phyloP scores from a whole-genome alignment of 37 sponge, comb jelly and placozoan genomes.

The Bolinopsis microptera region DNA sequence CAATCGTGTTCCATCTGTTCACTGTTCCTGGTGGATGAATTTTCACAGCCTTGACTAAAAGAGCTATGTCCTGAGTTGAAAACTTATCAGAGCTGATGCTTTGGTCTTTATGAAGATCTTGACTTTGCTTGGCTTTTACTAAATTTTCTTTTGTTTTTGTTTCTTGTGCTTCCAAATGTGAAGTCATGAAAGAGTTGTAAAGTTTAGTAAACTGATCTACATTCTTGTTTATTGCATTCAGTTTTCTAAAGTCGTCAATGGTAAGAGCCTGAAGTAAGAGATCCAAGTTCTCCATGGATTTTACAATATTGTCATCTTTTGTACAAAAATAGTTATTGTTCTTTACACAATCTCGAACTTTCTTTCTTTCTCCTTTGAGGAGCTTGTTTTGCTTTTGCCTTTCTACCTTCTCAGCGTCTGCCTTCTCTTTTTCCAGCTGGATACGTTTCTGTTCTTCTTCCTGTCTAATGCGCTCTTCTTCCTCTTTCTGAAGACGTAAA shows the following conservation, averaged over 20 bases:
- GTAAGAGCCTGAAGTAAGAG: constrained; percentile 64
- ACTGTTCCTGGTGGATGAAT: constrained; percentile 89
- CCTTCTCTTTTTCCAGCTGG: constrained; percentile 70
- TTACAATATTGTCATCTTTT: constrained; percentile 67
- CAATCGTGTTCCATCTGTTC: constrained; percentile 85
- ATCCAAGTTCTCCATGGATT: constrained; percentile 76
- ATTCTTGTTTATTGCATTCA: background rate
- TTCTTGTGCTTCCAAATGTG: constrained; percentile 43
- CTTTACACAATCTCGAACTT: constrained; percentile 69
- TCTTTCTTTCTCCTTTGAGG: constrained; percentile 78
- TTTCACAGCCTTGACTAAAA: constrained; percentile 93
- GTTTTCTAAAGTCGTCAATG: background rate
- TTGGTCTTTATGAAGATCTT: constrained; percentile 54
- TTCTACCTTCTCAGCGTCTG: constrained; percentile 72
- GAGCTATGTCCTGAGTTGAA: constrained; percentile 70
- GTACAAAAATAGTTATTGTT: constrained; percentile 73
- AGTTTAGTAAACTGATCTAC: background rate
- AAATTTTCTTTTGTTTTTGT: constrained; percentile 9
- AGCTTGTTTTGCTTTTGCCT: constrained; percentile 75
- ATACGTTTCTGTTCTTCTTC: constrained; percentile 74
- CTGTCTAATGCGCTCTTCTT: constrained; percentile 72
- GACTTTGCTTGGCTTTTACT: constrained; percentile 50
- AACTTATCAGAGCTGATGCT: constrained; percentile 31
- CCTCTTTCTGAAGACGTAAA: constrained; percentile 66
- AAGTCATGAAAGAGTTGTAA: background rate